phyloP scores from a whole-genome alignment of 2,113 vertebrate species.

The Gymnorhina tibicen region DNA sequence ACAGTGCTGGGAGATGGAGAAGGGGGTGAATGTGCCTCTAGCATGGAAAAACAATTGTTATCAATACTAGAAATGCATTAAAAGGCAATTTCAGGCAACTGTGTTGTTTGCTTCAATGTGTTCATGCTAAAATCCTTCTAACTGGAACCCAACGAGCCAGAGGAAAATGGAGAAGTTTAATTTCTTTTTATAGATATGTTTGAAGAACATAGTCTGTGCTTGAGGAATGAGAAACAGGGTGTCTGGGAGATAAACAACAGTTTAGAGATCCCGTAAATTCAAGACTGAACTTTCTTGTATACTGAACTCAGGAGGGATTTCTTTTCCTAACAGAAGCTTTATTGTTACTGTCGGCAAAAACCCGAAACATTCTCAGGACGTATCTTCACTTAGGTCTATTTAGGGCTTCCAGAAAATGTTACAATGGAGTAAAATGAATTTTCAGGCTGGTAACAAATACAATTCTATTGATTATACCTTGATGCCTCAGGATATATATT shows the following conservation, averaged over 20 bases:
- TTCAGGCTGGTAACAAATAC: neutral
- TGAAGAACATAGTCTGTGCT: neutral
- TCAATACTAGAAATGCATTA: neutral
- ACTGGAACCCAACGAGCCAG: neutral
- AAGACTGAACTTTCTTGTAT: neutral
- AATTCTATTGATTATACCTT: neutral
- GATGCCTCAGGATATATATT: neutral
- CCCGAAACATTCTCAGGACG: neutral
- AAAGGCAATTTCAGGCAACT: neutral
- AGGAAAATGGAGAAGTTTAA: neutral
- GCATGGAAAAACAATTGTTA: neutral
- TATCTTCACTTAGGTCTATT: neutral
- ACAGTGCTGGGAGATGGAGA: neutral
- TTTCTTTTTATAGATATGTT: neutral
- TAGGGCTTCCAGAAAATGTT: neutral
- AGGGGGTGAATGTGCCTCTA: neutral
- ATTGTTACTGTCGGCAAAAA: neutral
- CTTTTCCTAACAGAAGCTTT: neutral
- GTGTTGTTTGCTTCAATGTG: neutral
- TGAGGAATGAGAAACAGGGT: neutral
- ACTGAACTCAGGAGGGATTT: neutral
- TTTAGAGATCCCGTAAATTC: neutral
- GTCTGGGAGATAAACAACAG: neutral
- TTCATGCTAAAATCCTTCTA: neutral
- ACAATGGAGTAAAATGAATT: neutral